Percentiles rank a stretch among this genome's conserved stretches.
These are phyloP conservation scores for Tachysurus fulvidraco DNA, from an alignment of 2,113 vertebrate species.

Conservation along the genomic window DNA sequence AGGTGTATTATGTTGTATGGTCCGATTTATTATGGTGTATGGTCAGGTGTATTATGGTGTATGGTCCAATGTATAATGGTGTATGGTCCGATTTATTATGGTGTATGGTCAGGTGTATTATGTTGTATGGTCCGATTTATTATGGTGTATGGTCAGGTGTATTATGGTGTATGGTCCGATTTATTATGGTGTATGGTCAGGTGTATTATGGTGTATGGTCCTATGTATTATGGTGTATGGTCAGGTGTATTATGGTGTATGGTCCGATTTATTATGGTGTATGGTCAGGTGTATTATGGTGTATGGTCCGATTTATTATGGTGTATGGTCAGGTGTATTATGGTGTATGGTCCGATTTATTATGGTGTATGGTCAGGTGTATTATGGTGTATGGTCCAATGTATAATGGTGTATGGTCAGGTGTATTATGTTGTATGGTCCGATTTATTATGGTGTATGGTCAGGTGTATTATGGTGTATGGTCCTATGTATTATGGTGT, in stretches of 20 bases:
- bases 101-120: not conserved
- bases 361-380: not conserved
- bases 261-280: not conserved
- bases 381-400: not conserved
- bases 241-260: not conserved
- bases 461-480: not conserved
- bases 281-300: not conserved
- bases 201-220: too few relatives aligned
- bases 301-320: not conserved
- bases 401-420: too few relatives aligned
- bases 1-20: not conserved
- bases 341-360: not conserved
- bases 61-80: too few relatives aligned
- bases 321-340: not conserved
- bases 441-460: not conserved
- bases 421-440: not conserved
- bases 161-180: too few relatives aligned
- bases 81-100: too few relatives aligned
- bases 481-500: too few relatives aligned
- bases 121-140: not conserved
- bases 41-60: not conserved
- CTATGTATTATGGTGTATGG: not conserved
- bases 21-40: not conserved
- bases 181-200: too few relatives aligned
- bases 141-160: too few relatives aligned